phyloP scores from a whole-genome alignment of 1,140 invertebrate species.

The Drosophila bifasciata region DNA sequence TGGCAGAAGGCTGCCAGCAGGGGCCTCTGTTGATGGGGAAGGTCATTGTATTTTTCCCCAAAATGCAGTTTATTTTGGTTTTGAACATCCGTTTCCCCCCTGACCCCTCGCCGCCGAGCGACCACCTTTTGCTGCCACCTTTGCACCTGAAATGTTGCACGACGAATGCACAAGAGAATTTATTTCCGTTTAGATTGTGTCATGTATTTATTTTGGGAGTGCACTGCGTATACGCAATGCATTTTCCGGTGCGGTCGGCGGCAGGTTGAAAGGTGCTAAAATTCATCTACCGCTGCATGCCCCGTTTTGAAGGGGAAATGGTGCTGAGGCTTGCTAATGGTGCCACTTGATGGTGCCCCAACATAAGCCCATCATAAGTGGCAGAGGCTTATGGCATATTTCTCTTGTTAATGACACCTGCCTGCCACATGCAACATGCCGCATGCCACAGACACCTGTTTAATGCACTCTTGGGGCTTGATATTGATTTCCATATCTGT shows the following conservation, averaged over 20 bases:
- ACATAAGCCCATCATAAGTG: conserved; percentile 9
- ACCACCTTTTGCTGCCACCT: neutral
- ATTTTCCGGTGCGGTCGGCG: neutral
- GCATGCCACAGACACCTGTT: conserved; percentile 36
- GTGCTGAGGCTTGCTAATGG: conserved; percentile 2
- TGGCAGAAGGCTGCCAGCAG: conserved; percentile 2
- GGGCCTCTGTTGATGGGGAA: conserved; percentile 32
- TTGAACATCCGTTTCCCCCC: conserved; percentile 20
- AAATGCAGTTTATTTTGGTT: conserved; percentile 54
- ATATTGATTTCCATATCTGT: conserved; percentile 61
- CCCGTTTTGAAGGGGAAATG: neutral
- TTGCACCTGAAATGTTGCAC: conserved; percentile 43
- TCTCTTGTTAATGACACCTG: conserved; percentile 53
- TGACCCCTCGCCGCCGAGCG: neutral
- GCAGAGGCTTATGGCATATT: conserved; percentile 46
- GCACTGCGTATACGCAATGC: conserved; percentile 69
- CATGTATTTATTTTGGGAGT: conserved; percentile 72
- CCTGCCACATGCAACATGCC: conserved; percentile 13
- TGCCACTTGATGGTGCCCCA: conserved; percentile 10
- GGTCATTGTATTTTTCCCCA: conserved; percentile 68
- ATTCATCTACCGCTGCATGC: no score
- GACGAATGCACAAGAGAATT: conserved; percentile 59
- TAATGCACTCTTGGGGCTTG: conserved; percentile 61
- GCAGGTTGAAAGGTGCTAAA: conserved; percentile 1
- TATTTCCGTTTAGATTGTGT: conserved; percentile 82